A percentile compares a stretch with the other conserved stretches of the same genome.
Conservation (phyloP, 2,888 invertebrate species). For the Orthosia cruda region DNA sequence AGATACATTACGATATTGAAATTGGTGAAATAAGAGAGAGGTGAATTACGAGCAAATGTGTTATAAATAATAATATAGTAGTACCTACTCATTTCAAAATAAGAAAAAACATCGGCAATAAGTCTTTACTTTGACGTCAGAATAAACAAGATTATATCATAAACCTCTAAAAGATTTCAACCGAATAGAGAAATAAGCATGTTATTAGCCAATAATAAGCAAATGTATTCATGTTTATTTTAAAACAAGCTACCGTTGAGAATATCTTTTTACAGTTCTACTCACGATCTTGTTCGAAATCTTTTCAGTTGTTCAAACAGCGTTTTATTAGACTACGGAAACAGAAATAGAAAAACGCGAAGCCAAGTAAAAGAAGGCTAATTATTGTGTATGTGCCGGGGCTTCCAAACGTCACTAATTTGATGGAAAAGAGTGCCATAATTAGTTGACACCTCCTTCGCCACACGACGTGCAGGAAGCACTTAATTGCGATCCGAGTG, state of each 20-base stretch:
- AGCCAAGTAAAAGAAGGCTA: conserved; percentile 51
- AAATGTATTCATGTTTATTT: conserved; percentile 41
- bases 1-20: too few relatives aligned
- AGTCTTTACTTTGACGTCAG: neutral
- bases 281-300: conserved; percentile 42
- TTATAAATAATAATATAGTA: neutral
- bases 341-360: conserved; percentile 21
- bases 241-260: conserved; percentile 35
- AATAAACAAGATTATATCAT: conserved; percentile 12
- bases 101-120: neutral
- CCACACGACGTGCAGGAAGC: conserved; percentile 77
- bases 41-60: too few relatives aligned
- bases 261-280: conserved; percentile 35
- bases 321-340: conserved; percentile 15
- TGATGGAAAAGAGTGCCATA: conserved; percentile 77
- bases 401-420: conserved; percentile 66
- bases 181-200: conserved; percentile 41
- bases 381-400: conserved; percentile 61
- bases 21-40: too few relatives aligned
- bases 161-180: conserved; percentile 28
- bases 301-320: conserved; percentile 36
- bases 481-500: conserved; percentile 79
- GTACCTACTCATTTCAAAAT: neutral
- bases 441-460: conserved; percentile 78
- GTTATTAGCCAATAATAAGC: conserved; percentile 34